Evolutionary conservation across 2,797 vertebrate genomes (phyloP).

Genomic region (Sebastes matsubarae): DNA sequence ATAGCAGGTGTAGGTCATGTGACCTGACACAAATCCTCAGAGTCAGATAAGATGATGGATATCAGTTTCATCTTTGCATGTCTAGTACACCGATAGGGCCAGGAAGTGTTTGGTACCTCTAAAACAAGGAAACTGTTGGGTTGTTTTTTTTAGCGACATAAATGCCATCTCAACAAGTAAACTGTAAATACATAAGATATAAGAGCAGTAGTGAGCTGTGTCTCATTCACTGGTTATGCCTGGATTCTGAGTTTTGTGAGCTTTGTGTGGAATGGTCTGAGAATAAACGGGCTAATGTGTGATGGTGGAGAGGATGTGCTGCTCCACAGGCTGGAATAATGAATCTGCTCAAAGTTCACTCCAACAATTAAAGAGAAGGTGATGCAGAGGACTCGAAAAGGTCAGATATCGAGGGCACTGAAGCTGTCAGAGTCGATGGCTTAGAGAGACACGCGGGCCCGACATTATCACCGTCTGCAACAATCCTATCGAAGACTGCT

Average conservation of each 20-base stretch:
- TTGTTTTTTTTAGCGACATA: not conserved
- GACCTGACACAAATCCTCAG: not conserved
- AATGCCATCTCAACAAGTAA: not conserved
- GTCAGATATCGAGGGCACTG: conserved; percentile 46
- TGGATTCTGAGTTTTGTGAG: not conserved
- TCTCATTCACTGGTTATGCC: not conserved
- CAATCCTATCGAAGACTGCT: not conserved
- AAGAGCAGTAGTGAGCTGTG: not conserved
- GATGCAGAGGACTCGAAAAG: conserved; percentile 51
- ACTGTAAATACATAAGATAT: not conserved
- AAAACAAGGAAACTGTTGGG: not conserved
- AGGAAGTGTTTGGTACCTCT: not conserved
- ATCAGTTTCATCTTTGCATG: not conserved
- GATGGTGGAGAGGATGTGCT: not conserved
- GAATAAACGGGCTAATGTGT: conserved; percentile 1
- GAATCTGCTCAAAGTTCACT: conserved; percentile 68
- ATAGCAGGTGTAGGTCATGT: not conserved
- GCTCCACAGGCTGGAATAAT: conserved; percentile 33
- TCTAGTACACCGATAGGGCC: not conserved
- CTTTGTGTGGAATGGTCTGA: not conserved
- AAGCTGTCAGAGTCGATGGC: not conserved
- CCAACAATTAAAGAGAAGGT: conserved; percentile 64
- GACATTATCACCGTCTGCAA: not conserved
- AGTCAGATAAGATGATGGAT: not conserved
- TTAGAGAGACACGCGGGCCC: not conserved